These are phyloP conservation scores for Aphaenogaster rudis DNA, from an alignment of 1,140 invertebrate genomes.

Conservation along the genomic window DNA sequence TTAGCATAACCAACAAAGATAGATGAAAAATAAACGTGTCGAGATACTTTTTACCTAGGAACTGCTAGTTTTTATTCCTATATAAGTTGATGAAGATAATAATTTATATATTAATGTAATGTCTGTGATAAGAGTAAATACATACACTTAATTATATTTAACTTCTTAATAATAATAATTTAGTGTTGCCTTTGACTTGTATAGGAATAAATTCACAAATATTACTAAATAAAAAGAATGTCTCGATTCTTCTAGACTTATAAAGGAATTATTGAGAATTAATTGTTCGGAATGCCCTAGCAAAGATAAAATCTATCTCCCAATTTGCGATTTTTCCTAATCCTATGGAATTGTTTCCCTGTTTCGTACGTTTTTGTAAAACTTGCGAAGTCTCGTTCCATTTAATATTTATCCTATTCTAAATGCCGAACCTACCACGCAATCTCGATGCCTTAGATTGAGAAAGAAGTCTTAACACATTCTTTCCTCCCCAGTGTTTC, in stretches of 20 bases:
- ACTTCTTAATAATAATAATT: slow-evolving; percentile 11
- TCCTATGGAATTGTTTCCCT: neutral
- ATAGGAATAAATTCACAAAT: slow-evolving; percentile 10
- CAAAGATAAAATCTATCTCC: neutral
- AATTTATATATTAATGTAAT: slow-evolving; percentile 7
- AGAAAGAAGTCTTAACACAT: neutral
- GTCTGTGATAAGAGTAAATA: neutral
- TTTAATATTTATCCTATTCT: slow-evolving; percentile 13
- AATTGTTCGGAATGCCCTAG: neutral
- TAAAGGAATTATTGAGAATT: neutral
- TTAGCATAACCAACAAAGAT: slow-evolving; percentile 16
- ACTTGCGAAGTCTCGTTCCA: neutral
- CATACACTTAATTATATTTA: neutral
- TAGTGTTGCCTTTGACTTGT: slow-evolving; percentile 18
- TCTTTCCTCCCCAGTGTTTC: neutral
- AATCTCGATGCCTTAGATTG: neutral
- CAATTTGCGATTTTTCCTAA: neutral
- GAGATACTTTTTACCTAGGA: neutral
- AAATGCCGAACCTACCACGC: neutral
- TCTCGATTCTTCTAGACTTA: neutral
- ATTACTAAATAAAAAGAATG: slow-evolving; percentile 18
- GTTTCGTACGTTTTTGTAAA: neutral
- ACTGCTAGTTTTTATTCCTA: slow-evolving; percentile 17
- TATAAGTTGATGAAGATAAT: neutral
- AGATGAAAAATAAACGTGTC: neutral